Evolutionary conservation across 2,113 vertebrate genomes (phyloP).

Genomic region (Xenus cinereus): DNA sequence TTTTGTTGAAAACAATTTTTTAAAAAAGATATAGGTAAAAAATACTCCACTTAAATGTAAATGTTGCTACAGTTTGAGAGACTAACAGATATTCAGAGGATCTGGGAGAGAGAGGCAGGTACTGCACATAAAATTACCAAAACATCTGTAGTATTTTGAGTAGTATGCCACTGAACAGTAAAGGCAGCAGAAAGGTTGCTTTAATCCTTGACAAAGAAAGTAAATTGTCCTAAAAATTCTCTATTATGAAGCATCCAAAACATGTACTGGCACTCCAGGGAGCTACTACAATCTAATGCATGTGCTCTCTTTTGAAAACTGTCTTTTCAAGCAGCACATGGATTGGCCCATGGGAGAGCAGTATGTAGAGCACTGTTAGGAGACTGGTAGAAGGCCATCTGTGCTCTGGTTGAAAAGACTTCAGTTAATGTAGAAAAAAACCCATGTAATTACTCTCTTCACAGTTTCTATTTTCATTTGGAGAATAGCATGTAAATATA

Average conservation of each 20-base stretch:
- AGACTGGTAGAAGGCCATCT: constrained; percentile 19
- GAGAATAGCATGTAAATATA: neutral
- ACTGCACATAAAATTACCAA: neutral
- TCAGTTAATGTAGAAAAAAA: neutral
- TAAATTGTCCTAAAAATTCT: neutral
- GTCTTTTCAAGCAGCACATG: neutral
- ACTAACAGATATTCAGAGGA: neutral
- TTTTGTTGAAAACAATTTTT: neutral
- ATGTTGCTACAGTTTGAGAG: neutral
- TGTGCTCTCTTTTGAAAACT: neutral
- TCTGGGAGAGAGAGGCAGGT: neutral
- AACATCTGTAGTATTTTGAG: neutral
- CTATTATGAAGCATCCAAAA: neutral
- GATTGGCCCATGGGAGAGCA: neutral
- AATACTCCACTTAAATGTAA: neutral
- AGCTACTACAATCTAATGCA: neutral
- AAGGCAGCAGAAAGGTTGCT: neutral
- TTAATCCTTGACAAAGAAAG: neutral
- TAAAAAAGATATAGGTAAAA: neutral
- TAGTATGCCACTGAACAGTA: neutral
- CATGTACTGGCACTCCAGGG: neutral
- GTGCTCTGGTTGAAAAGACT: constrained; percentile 20
- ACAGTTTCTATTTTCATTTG: neutral
- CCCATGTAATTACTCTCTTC: neutral
- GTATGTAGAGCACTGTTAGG: neutral